These are phyloP conservation scores for Philereme vetulata DNA, from an alignment of 2,888 invertebrate species.

Conservation along the genomic window DNA sequence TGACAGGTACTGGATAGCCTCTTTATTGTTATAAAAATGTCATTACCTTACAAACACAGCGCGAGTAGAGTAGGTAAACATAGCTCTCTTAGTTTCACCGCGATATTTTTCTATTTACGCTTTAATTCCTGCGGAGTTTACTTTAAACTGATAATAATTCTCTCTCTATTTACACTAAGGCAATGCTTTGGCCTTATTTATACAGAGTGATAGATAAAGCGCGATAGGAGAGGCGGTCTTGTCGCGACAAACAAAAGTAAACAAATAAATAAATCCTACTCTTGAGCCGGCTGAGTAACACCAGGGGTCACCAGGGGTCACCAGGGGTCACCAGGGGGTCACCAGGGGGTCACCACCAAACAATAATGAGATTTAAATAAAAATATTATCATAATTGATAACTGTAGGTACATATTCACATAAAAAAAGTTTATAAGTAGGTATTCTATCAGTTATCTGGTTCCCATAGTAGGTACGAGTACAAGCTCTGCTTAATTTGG, in stretches of 20 bases:
- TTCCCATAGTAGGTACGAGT: too few species aligned
- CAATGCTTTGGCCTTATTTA: constrained; percentile 72
- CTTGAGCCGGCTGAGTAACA: constrained; percentile 66
- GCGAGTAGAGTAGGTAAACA: constrained; percentile 47
- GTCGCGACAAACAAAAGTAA: constrained; percentile 69
- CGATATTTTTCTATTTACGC: constrained; percentile 63
- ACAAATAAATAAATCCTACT: constrained; percentile 68
- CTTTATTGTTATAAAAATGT: constrained; percentile 41
- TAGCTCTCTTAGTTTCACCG: constrained; percentile 43
- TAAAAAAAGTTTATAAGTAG: too few species aligned
- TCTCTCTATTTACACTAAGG: constrained; percentile 70
- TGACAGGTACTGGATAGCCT: constrained; percentile 37
- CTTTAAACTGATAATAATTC: constrained; percentile 69
- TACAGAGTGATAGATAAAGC: constrained; percentile 75
- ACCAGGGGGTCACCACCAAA: too few species aligned
- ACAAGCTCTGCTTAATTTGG: too few species aligned
- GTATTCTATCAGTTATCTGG: too few species aligned
- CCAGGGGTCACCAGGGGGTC: too few species aligned
- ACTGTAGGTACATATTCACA: too few species aligned
- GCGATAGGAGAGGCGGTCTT: constrained; percentile 71
- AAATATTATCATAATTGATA: constrained; percentile 27
- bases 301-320: too few species aligned
- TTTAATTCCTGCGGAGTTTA: constrained; percentile 69
- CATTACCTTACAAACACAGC: constrained; percentile 37
- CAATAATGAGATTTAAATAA: constrained; percentile 48